Base-by-base conservation (phyloP, 1,140 invertebrate genomes). In the Hylyphantes graminicola region DNA sequence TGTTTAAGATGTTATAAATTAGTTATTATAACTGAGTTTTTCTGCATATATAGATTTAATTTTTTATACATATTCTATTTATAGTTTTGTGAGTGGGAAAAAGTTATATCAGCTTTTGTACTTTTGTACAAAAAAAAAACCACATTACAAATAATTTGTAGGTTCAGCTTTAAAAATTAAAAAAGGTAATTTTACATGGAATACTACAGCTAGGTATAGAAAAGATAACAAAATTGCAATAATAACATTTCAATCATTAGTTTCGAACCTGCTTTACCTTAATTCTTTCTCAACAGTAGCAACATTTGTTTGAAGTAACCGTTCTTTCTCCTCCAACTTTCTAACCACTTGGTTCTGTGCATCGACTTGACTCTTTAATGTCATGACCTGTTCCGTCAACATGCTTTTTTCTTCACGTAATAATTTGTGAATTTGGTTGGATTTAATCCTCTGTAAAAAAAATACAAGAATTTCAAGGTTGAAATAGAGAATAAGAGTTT, bases 241-340 rank as follows among this genome's bases (percentile, higher is more conserved):
- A 15, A 64, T 7, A 7, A 17, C 15, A 64, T 61, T 61, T 61
- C 9, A 61, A 7, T 19, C 17, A 19, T 64, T 5, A 19, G 19
- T n/a, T 64, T 11, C 13, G 7, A 17, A 64, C 12, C n/a, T 12
- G n/a, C 11, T 87, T 80, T 86, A 90, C 90, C 88, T 88, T 64
- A 98, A 90, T 90, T 99, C 98, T 90, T 99, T 99, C 89, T 99
- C 98, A 9, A 97, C 94, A 13, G 96, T 96, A 1, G 95, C 93
- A 70, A 99, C 92, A 64, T 95, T 97, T 88, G 96, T 96, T 89
- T 98, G 96, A 68, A 99, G 89, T 70, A 98, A 92, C 13, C 97
- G 92, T 90, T 99, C 98, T 90, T 99, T 99, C 89, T 99, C 98
- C 90, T 99, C 98, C 61, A 99, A 90, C 88, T 97, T 97, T 74